Evolutionary conservation across 64 coral and sea anemone species (phyloP).

Genomic region (Cladopsammia gracilis): DNA sequence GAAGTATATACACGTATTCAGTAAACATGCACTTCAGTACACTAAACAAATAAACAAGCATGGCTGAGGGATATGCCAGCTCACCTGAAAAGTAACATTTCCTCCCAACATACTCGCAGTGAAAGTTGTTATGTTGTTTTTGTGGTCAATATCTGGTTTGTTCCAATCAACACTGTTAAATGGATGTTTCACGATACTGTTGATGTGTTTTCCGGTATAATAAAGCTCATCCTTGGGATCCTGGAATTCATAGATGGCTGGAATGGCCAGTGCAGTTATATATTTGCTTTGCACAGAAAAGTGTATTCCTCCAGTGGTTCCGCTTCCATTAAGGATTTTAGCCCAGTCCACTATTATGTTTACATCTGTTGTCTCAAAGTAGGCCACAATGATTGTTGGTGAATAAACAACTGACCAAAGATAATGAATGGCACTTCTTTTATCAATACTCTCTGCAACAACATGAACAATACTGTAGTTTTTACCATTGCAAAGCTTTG

Average conservation of each 20-base stretch:
- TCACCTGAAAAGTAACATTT: slow-evolving; percentile 33
- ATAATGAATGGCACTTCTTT: slow-evolving; percentile 52
- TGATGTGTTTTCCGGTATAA: neutral
- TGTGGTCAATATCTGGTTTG: neutral
- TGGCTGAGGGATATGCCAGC: neutral
- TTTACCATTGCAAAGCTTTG: neutral
- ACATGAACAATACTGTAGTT: slow-evolving; percentile 39
- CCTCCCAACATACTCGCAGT: slow-evolving; percentile 32
- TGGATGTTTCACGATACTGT: slow-evolving; percentile 1
- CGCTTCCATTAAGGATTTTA: neutral
- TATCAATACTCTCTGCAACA: slow-evolving; percentile 32
- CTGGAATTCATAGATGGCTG: slow-evolving; percentile 69
- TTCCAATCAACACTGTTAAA: slow-evolving; percentile 3
- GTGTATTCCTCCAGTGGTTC: neutral
- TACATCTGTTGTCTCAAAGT: slow-evolving; percentile 18
- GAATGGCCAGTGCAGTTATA: slow-evolving; percentile 51
- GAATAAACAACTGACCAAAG: slow-evolving; percentile 54
- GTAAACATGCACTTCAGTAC: too few species aligned
- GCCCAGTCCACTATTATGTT: neutral
- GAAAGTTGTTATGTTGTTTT: slow-evolving; percentile 48
- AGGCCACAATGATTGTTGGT: slow-evolving; percentile 62
- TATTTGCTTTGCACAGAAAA: neutral
- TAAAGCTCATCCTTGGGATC: slow-evolving; percentile 44
- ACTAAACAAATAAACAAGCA: too few species aligned
- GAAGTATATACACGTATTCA: too few species aligned